phyloP scores from a whole-genome alignment of 2,888 invertebrate genomes.

The Ametastegia equiseti region DNA sequence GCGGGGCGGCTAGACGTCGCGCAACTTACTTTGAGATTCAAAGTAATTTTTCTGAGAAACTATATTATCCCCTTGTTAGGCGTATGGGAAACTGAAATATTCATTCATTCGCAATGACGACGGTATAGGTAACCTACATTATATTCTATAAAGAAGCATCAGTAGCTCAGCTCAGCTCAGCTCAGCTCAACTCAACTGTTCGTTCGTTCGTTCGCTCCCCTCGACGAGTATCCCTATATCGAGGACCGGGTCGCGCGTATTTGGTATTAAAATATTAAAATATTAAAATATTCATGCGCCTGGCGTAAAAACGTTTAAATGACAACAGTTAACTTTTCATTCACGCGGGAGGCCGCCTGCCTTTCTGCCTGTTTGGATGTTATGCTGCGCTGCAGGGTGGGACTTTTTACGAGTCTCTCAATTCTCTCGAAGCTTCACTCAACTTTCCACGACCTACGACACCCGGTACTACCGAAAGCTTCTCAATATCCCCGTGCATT shows the following conservation, averaged over 20 bases:
- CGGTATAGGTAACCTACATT: constrained; percentile 43
- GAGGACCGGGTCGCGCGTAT: constrained; percentile 16
- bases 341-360: constrained; percentile 59
- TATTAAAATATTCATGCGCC: constrained; percentile 75
- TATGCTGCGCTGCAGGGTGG: not conserved
- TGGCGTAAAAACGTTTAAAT: constrained; percentile 71
- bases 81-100: constrained; percentile 42
- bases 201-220: not conserved
- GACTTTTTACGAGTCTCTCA: constrained; percentile 51
- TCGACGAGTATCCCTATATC: constrained; percentile 24
- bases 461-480: constrained; percentile 52
- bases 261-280: constrained; percentile 74
- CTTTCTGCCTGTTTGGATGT: no score
- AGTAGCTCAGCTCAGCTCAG: no score
- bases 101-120: constrained; percentile 5
- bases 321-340: constrained; percentile 70
- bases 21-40: constrained; percentile 18
- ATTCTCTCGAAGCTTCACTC: constrained; percentile 57
- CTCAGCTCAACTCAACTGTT: no score
- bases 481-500: not conserved
- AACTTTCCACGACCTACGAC: constrained; percentile 69
- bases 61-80: constrained; percentile 26
- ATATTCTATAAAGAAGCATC: constrained; percentile 33
- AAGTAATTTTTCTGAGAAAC: constrained; percentile 17
- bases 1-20: constrained; percentile 5